Conservation (phyloP, 2,113 vertebrate genomes). For the Crotalus helleri region DNA sequence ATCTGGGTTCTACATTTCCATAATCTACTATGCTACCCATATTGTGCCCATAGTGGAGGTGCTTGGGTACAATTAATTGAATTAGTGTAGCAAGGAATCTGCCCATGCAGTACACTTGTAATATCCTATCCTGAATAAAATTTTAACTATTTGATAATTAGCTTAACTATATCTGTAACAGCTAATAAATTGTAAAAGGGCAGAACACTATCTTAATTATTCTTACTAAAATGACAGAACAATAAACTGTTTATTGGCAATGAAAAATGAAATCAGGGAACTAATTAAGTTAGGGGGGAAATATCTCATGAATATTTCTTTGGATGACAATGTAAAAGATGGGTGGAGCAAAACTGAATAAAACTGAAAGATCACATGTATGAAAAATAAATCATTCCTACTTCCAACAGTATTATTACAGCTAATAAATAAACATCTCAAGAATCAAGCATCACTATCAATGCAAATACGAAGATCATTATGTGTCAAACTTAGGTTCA, state of each 20-base stretch:
- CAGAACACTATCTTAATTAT: slow-evolving; percentile 65
- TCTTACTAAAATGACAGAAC: slow-evolving; percentile 61
- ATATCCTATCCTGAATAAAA: slow-evolving; percentile 49
- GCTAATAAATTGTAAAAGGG: slow-evolving; percentile 62
- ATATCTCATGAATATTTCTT: slow-evolving; percentile 54
- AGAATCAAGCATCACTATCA: not conserved
- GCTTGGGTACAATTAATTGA: slow-evolving; percentile 35
- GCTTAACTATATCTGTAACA: slow-evolving; percentile 62
- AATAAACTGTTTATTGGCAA: slow-evolving; percentile 64
- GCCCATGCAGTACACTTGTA: slow-evolving; percentile 25
- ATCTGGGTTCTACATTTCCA: slow-evolving; percentile 29
- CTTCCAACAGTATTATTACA: slow-evolving; percentile 2
- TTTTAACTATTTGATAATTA: slow-evolving; percentile 68
- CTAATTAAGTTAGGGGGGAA: slow-evolving; percentile 63
- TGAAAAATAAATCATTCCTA: slow-evolving; percentile 19
- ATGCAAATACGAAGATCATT: slow-evolving; percentile 15
- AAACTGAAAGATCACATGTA: slow-evolving; percentile 16
- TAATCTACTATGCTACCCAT: slow-evolving; percentile 37
- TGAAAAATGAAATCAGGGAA: slow-evolving; percentile 58
- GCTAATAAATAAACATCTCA: not conserved
- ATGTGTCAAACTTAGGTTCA: slow-evolving; percentile 23
- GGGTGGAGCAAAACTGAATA: not conserved
- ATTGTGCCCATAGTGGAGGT: not conserved
- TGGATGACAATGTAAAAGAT: slow-evolving; percentile 22
- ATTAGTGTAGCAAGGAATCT: slow-evolving; percentile 34